A percentile compares a stretch with the other conserved stretches of the same genome.
phyloP scores from a whole-genome alignment of 2,797 vertebrate species.

The Pseudocheirus occidentalis region DNA sequence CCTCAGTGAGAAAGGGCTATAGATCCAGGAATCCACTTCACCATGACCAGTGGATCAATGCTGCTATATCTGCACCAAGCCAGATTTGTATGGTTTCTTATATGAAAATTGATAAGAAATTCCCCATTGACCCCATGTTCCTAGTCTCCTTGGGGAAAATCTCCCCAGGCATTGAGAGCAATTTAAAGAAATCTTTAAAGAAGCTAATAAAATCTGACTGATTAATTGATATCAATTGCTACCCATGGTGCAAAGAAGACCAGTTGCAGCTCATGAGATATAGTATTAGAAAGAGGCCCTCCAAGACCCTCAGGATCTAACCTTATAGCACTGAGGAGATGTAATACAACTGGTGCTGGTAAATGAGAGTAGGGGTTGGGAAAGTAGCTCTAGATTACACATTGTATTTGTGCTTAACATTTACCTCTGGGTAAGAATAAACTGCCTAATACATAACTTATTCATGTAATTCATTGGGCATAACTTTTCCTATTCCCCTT shows the following conservation, averaged over 20 bases:
- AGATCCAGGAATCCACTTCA: neutral
- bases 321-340: neutral
- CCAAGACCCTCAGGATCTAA: neutral
- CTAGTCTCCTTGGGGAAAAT: neutral
- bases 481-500: neutral
- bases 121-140: neutral
- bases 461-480: neutral
- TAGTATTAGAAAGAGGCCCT: neutral
- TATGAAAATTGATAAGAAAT: neutral
- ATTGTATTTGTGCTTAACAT: neutral
- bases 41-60: neutral
- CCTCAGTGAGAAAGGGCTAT: neutral
- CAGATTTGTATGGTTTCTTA: neutral
- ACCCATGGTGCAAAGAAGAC: neutral
- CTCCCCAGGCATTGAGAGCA: neutral
- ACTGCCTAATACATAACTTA: neutral
- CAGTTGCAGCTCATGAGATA: neutral
- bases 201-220: neutral
- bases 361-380: neutral
- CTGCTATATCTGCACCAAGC: neutral
- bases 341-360: neutral
- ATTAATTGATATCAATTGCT: neutral
- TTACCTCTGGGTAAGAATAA: neutral
- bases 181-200: neutral
- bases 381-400: neutral